A percentile compares a stretch with the other conserved stretches of the same genome.
Evolutionary conservation across 2,888 invertebrate genomes (phyloP).

Genomic region (Epirrhoe alternata): DNA sequence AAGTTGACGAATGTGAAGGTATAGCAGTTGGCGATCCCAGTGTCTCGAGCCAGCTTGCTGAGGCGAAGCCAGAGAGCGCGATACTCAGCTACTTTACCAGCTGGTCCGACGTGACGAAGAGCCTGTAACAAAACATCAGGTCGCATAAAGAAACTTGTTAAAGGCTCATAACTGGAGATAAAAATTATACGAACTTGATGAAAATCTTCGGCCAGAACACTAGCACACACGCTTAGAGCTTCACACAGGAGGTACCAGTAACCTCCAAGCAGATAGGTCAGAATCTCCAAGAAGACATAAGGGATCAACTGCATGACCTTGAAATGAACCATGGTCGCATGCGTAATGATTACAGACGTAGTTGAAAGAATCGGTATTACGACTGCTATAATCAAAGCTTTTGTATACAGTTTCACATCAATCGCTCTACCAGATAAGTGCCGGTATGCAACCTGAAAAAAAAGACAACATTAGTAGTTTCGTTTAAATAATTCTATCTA

Average conservation of each 20-base stretch:
- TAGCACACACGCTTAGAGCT: slow-evolving; percentile 87
- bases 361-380: slow-evolving; percentile 86
- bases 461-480: slow-evolving; percentile 1
- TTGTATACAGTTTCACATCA: slow-evolving; percentile 84
- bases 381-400: slow-evolving; percentile 84
- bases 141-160: background rate
- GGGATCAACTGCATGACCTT: slow-evolving; percentile 87
- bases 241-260: slow-evolving; percentile 90
- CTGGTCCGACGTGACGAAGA: slow-evolving; percentile 88
- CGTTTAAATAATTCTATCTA: background rate
- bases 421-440: slow-evolving; percentile 85
- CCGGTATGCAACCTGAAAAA: slow-evolving; percentile 84
- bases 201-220: slow-evolving; percentile 88
- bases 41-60: slow-evolving; percentile 87
- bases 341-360: slow-evolving; percentile 87
- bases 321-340: slow-evolving; percentile 89
- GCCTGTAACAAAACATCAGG: slow-evolving; percentile 68
- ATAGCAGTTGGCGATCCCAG: slow-evolving; percentile 88
- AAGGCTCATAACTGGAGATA: background rate
- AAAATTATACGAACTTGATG: slow-evolving; percentile 75
- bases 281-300: slow-evolving; percentile 88
- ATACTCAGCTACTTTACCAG: slow-evolving; percentile 88
- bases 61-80: slow-evolving; percentile 89
- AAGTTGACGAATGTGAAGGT: slow-evolving; percentile 88
- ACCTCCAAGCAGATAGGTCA: slow-evolving; percentile 89